Percentiles rank a stretch among this genome's conserved stretches.
Evolutionary conservation across 2,797 vertebrate species (phyloP).

Genomic region (Pseudotriccus pelzelni): DNA sequence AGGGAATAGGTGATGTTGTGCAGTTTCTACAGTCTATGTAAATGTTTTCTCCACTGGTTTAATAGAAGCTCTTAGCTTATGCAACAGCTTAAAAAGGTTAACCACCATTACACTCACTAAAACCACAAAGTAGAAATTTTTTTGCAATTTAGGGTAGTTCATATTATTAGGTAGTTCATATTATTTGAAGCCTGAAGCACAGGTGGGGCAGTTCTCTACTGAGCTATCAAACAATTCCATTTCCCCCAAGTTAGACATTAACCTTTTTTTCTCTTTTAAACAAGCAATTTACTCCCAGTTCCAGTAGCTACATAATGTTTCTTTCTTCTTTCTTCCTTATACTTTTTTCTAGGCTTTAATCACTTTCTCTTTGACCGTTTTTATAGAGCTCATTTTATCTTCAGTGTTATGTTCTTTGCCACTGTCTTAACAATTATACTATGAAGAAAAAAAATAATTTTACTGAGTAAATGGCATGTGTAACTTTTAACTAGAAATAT

Average conservation of each 20-base stretch:
- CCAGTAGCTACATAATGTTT: neutral
- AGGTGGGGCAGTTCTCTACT: neutral
- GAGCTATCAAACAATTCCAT: neutral
- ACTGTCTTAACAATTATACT: neutral
- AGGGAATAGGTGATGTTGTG: neutral
- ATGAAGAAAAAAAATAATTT: neutral
- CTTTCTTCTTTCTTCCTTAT: neutral
- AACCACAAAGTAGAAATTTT: neutral
- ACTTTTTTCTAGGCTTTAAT: neutral
- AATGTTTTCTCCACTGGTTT: neutral
- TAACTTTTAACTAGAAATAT: neutral
- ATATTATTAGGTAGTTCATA: neutral
- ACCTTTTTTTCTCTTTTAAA: slow-evolving; percentile 10
- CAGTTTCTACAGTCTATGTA: neutral
- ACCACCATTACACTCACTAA: neutral
- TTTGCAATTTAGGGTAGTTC: neutral
- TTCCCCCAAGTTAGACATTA: slow-evolving; percentile 16
- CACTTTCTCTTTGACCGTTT: neutral
- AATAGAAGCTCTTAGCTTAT: neutral
- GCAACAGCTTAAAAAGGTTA: neutral
- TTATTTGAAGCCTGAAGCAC: neutral
- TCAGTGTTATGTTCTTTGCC: neutral
- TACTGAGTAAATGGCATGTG: neutral
- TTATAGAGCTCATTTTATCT: neutral
- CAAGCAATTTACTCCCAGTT: neutral